These are phyloP conservation scores for Blastobasis adustella DNA, from an alignment of 2,888 invertebrate genomes.

Conservation along the genomic window DNA sequence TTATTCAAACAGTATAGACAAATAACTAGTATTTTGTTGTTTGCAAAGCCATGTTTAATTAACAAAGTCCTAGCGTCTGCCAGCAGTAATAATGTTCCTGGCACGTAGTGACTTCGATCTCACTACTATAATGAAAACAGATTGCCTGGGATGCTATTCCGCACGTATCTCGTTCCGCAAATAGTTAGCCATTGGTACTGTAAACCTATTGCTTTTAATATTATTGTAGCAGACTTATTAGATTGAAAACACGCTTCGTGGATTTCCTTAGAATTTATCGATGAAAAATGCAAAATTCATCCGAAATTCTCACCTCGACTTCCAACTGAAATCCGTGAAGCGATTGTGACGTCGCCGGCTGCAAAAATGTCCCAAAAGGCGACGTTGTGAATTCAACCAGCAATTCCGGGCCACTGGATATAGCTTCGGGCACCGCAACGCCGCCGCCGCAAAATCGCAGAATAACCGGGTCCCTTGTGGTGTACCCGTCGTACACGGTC, in stretches of 20 bases:
- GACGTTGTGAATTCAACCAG: constrained; percentile 93
- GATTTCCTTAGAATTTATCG: too few relatives aligned
- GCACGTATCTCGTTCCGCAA: constrained; percentile 2
- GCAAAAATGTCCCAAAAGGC: constrained; percentile 90
- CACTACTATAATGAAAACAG: constrained; percentile 27
- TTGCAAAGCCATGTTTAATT: constrained; percentile 5
- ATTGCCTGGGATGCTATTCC: constrained; percentile 19
- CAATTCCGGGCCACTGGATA: constrained; percentile 91
- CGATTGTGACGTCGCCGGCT: constrained; percentile 84
- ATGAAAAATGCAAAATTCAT: too few relatives aligned
- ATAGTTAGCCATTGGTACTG: too few relatives aligned
- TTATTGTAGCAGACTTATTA: too few relatives aligned
- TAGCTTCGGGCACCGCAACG: constrained; percentile 88
- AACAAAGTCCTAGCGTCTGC: too few relatives aligned
- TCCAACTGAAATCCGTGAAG: constrained; percentile 93
- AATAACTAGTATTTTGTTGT: constrained; percentile 1
- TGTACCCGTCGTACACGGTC: constrained; percentile 91
- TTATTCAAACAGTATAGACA: too few relatives aligned
- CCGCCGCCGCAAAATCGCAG: constrained; percentile 93
- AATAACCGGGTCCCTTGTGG: constrained; percentile 89
- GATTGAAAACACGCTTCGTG: too few relatives aligned
- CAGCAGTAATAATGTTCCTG: constrained; percentile 14
- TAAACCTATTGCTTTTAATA: too few relatives aligned
- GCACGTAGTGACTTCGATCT: constrained; percentile 18
- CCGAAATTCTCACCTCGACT: constrained; percentile 72